Base-by-base conservation (phyloP, 2,113 vertebrate genomes). In the Xiphophorus maculatus region DNA sequence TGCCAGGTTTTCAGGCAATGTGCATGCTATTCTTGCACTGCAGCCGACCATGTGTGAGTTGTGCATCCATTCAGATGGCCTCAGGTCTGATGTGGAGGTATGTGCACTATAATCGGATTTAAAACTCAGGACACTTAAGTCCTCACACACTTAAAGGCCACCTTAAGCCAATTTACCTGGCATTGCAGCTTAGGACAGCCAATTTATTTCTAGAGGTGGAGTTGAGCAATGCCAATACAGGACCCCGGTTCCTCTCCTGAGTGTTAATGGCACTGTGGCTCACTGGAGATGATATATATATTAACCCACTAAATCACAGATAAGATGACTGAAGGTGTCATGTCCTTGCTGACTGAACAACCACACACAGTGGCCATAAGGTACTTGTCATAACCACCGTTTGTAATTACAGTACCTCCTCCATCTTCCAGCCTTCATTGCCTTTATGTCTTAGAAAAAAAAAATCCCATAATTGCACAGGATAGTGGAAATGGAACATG, bases 161-260 rank as follows among this genome's bases (percentile, higher is more conserved):
- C 87, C 90, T 86, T 93, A 94, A 94, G 93, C 91, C 93, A 92
- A 94, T 94, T 94, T 93, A 91, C 93, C 90, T 91, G 90, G 81
- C 89, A 87, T 87, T 84, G 10, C 79, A 91, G 82, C 88, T 90
- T 92, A 89, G 81, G 89, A 85, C 85, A 90, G 87, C 65, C 89
- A 91, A 90, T 94, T 93, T 91, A 93, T 93, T 91, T 92, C 89
- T 90, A 77, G 82, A 83, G 87, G 83, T 79, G 63, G 80, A 86
- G 88, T 89, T 84, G 81, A 76, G 82, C 63, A 69, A 86, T 89
- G 76, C 87, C 87, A 89, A 91, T 90, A 88, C 81, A 88, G 64
- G 51, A 72, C 33, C 78, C 61, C 14, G 70, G 83, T 79, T 88
- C 77, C 83, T 79, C 80, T 80, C 78, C 64, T 35, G 74, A 81